Conservation (phyloP, 2,888 invertebrate species). For the Drosophila putrida region DNA sequence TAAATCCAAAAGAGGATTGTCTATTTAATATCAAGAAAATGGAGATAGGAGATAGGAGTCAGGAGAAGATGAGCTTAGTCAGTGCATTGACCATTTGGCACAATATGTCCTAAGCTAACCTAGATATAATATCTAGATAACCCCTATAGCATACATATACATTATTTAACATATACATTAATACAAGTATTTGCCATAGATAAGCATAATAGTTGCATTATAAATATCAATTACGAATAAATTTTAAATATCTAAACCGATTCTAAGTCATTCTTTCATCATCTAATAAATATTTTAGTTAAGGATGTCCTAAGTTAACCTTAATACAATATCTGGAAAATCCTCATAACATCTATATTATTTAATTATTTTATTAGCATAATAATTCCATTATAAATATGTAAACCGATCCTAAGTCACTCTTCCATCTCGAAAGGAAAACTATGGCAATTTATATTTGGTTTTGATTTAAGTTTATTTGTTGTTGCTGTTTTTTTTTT, state of each 20-base stretch:
- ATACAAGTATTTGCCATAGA: too few species aligned
- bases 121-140: too few species aligned
- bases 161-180: too few species aligned
- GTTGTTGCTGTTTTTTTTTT: slow-evolving; percentile 27
- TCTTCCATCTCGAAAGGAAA: background rate
- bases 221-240: too few species aligned
- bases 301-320: too few species aligned
- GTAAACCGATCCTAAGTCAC: background rate
- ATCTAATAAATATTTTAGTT: too few species aligned
- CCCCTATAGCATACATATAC: too few species aligned
- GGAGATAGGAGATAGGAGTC: too few species aligned
- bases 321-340: too few species aligned
- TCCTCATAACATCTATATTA: too few species aligned
- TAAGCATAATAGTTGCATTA: background rate
- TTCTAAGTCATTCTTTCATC: background rate
- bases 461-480: background rate
- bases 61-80: background rate
- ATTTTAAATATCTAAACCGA: background rate
- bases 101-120: too few species aligned
- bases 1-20: background rate
- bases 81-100: slow-evolving; percentile 8
- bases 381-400: background rate
- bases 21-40: background rate
- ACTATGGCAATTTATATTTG: slow-evolving; percentile 5
- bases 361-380: too few species aligned